Conservation (phyloP, 2,888 invertebrate genomes). For the Cylindroiulus punctatus region DNA sequence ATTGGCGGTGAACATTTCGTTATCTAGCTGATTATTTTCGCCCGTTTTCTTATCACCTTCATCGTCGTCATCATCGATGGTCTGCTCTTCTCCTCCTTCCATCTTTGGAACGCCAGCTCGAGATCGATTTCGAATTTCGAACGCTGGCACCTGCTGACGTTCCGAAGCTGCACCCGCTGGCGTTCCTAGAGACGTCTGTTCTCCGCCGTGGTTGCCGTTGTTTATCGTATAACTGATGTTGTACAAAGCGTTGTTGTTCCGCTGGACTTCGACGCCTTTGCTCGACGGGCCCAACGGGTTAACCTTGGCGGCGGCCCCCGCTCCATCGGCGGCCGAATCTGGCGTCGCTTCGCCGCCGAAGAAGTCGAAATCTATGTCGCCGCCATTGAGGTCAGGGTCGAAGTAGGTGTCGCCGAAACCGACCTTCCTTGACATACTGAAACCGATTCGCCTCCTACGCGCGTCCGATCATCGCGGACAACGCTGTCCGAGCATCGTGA, state of each 20-base stretch:
- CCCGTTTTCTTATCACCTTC: background rate
- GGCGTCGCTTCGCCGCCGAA: slow-evolving; percentile 58
- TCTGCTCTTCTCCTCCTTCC: background rate
- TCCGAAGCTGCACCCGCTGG: background rate
- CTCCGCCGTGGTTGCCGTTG: background rate
- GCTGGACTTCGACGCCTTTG: background rate
- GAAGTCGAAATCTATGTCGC: slow-evolving; percentile 61
- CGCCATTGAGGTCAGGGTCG: slow-evolving; percentile 60
- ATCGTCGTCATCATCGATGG: background rate
- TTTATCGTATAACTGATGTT: background rate
- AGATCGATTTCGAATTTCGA: background rate
- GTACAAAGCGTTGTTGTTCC: background rate
- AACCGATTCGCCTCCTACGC: slow-evolving; percentile 57
- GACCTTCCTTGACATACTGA: slow-evolving; percentile 60
- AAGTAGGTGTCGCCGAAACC: slow-evolving; percentile 60
- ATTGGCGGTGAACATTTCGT: background rate
- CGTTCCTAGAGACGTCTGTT: no score
- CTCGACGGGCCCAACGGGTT: background rate
- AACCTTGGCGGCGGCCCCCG: background rate
- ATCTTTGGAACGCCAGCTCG: slow-evolving; percentile 1
- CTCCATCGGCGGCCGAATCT: slow-evolving; percentile 19
- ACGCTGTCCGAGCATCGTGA: background rate
- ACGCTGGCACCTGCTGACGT: background rate
- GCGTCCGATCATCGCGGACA: background rate
- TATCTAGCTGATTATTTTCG: slow-evolving; percentile 28